Base-by-base conservation (phyloP, 2,797 vertebrate genomes). In the Heliangelus exortis region DNA sequence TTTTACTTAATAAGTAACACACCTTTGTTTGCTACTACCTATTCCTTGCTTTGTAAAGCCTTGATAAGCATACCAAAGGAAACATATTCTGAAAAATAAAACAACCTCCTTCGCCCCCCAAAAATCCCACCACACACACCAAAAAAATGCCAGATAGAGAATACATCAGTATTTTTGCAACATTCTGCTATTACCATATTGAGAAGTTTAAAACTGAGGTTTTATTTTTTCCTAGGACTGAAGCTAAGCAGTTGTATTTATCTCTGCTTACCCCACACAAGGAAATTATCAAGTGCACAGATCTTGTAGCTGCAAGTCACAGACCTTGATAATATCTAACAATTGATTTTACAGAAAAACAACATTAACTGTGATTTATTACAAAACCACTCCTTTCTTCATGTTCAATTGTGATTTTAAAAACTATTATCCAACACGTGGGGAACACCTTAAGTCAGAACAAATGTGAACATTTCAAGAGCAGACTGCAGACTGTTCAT, bases 41-140 rank as follows among this genome's bases (percentile, higher is more conserved):
- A 12, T 19, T 39, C 34, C 12, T 72, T 55, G 19, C 12, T 62
- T 12, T 6, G 4, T 33, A 51, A 47, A 94, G 72, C 10, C 19
- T 21, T 9, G 0, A 1, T 17, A 84, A 69, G 25, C 23, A 66
- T 15, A 69, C 15, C 34, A 61, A 5, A 63, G 5, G 4, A 19
- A 74, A 77, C 15, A 50, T 33, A 84, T 39, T 34, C 15, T 74
- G 25, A 66, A 55, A 91, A 89, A 78, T 9, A 43, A 69, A 39
- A 39, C 7, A 57, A 20, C 31, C 3, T 4, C 4, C 10, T 3
- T 6, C 23, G 7, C 9, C 4, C 0, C 0, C 11, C 13, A 18
- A 53, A 6, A 54, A 20, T 5, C 28, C 15, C 26, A 53, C 26
- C 15, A 29, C 54, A 57, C 6, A 31, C 53, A 25, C 2, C 6